Conservation (phyloP, 2,797 vertebrate genomes). For the Peromyscus eremicus region DNA sequence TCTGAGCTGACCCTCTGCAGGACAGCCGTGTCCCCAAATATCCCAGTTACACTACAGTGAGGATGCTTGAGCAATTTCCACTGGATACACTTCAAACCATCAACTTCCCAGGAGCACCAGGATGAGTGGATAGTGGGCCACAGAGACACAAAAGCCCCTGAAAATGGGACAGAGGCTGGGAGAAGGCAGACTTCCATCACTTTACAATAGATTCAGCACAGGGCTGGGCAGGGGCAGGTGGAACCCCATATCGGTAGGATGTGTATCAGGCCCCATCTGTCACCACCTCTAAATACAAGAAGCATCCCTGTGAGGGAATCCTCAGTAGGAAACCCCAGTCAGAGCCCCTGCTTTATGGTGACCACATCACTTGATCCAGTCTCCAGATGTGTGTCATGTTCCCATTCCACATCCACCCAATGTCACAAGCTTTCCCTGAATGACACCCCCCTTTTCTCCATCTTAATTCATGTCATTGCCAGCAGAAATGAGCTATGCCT, state of each 20-base stretch:
- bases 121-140: neutral
- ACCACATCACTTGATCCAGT: no score
- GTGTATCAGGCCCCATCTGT: no score
- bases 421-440: neutral
- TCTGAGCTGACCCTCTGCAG: neutral
- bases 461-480: neutral
- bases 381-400: neutral
- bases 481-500: neutral
- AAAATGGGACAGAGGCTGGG: neutral
- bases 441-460: neutral
- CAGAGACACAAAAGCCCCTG: no score
- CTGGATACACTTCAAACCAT: accelerated
- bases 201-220: neutral
- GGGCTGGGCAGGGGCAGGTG: neutral
- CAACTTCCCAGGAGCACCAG: neutral
- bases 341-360: neutral
- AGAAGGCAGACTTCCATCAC: neutral
- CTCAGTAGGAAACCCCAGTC: accelerated
- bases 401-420: neutral
- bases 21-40: neutral
- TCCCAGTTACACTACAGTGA: accelerated
- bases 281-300: neutral
- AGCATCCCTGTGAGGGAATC: no score
- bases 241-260: neutral
- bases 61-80: neutral